Base-by-base conservation (phyloP, 2,888 invertebrate genomes). In the Orthonychiurus folsomi region DNA sequence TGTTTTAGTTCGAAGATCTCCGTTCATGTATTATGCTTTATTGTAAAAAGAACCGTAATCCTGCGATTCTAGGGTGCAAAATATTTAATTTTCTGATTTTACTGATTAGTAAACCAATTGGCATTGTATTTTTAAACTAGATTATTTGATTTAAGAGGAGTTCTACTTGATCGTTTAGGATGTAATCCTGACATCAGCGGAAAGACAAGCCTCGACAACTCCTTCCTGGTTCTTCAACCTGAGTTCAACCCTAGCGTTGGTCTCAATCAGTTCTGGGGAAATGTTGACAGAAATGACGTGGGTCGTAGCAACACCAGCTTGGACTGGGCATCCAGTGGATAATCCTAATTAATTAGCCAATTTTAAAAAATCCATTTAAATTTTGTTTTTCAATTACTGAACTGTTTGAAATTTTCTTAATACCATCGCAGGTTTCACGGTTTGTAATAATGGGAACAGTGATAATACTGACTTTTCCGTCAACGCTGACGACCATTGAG, bases 21-120 rank as follows among this genome's bases (percentile, higher is more conserved):
- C n/a, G n/a, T n/a, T n/a, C n/a, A n/a, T n/a, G n/a, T n/a, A n/a
- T n/a, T n/a, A n/a, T n/a, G n/a, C n/a, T n/a, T n/a, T n/a, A n/a
- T n/a, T n/a, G n/a, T n/a, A n/a, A n/a, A n/a, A n/a, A n/a, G n/a
- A n/a, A n/a, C n/a, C n/a, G n/a, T n/a, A n/a, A n/a, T n/a, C n/a
- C n/a, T n/a, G n/a, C n/a, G n/a, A n/a, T n/a, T n/a, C n/a, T n/a
- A 37, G 37, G 37, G 37, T 37, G 37, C 37, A 37, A 37, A 37
- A 37, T 9, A 37, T 37, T 37, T 37, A 9, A 37, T 37, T 37
- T n/a, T n/a, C n/a, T n/a, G n/a, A n/a, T n/a, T n/a, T n/a, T n/a
- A n/a, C n/a, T 5, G 37, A 37, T 9, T 37, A 37, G 37, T 37
- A 37, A 9, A 37, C 15, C 37, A 15, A 37, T 9, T 37, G 5